Evolutionary conservation across 1,140 invertebrate genomes (phyloP), one percentile per base, ranked within the genome.

Genomic region (Drosophila nasuta): DNA sequence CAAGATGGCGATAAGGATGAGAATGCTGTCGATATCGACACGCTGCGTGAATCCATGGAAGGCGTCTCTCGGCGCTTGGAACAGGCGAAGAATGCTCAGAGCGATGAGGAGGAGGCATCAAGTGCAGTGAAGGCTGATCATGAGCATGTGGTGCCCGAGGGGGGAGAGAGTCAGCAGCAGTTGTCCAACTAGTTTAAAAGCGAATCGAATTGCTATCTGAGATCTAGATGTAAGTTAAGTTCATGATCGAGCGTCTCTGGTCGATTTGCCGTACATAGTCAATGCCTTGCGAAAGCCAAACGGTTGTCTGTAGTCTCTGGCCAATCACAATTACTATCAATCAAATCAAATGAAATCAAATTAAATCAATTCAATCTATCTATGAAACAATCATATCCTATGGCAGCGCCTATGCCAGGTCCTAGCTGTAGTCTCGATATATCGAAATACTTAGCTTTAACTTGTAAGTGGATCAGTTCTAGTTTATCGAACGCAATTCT

Each of bases 181-280:
- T 57, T 83, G 67, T 74, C 83, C 74, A 89, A 87, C 64, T 87
- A 56, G 33, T 1, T 38, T 56, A 35, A 56, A 33, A 35, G 28
- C 52, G 41, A 5, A 56, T 54, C 41, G 59, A 59, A 54, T 81
- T 77, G 82, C 71, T 86, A 86, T 86, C 82, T 86, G 82, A 86
- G 82, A 86, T 86, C 66, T 86, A 86, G 82, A 57, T 76, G 86
- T 86, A 79, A 86, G 82, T 69, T 72, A 72, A 62, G 77, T 87
- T 73, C 64, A 87, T 65, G 83, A 83, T 87, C 83, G 83, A 87
- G 83, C 83, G 70, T 71, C 68, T 87, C 82, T 87, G 82, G 82
- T 87, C 82, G 82, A 72, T 79, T 82, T 82, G 79, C 79, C 65
- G 75, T 86, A 73, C 65, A 76, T 87, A 88, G 82, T 87, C 80